A percentile compares a stretch with the other conserved stretches of the same genome.
Evolutionary conservation across 1,140 invertebrate species (phyloP).

Genomic region (Tetramorium alpestre): DNA sequence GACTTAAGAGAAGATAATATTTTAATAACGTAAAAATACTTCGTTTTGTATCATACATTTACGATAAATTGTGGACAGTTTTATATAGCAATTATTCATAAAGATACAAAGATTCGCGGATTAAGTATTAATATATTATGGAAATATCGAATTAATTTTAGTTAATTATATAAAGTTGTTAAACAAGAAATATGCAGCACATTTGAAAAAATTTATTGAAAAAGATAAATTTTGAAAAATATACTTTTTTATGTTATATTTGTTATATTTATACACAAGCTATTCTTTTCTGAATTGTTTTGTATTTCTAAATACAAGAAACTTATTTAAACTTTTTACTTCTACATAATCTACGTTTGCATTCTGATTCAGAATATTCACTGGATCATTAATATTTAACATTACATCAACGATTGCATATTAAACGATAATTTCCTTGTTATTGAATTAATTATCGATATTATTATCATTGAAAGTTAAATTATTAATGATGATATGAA

Average conservation of each 20-base stretch:
- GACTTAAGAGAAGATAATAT: not conserved
- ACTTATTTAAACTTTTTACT: not conserved
- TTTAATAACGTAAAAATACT: not conserved
- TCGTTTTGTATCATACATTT: not conserved
- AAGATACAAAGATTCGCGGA: not conserved
- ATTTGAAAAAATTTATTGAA: not conserved
- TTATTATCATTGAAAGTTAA: not conserved
- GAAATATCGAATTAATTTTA: not conserved
- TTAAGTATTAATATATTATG: not conserved
- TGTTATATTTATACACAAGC: not conserved
- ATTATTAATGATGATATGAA: constrained; percentile 1
- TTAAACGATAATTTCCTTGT: not conserved
- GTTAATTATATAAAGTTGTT: not conserved
- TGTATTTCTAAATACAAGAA: not conserved
- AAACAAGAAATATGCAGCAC: not conserved
- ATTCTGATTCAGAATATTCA: not conserved
- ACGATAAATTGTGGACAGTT: not conserved
- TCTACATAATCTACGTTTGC: not conserved
- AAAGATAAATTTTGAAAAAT: not conserved
- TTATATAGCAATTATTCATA: not conserved
- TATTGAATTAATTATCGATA: not conserved
- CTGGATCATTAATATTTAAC: not conserved
- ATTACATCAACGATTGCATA: not conserved
- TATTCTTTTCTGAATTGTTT: not conserved
- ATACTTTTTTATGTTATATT: not conserved